Base-by-base conservation (phyloP, 2,888 invertebrate species). In the Priocnemis perturbator region DNA sequence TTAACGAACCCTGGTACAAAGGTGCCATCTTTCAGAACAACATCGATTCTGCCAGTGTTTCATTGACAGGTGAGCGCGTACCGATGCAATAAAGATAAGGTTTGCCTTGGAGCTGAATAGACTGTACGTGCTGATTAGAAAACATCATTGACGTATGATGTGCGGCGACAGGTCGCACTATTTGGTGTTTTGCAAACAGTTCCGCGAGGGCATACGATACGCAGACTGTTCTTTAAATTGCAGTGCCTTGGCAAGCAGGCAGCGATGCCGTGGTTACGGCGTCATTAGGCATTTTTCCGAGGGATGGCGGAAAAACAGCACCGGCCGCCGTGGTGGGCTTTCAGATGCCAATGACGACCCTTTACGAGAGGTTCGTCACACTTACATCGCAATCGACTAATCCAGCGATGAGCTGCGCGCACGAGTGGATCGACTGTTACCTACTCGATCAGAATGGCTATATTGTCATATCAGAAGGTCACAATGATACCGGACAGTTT, bases 391-490 rank as follows among this genome's bases (percentile, higher is more conserved):
- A 88, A 21, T 88, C 91, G 63, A 89, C 89, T 75, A 91, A 90
- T 67, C 86, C 90, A 66, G 91, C 64, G 17, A 69, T 88, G 50
- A 83, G 86, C 69, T 89, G 89, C 58, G 60, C 37, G n/a, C 64
- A 76, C 30, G 68, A 55, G 19, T 83, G 78, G 79, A 84, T 87
- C 56, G 93, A 94, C 74, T 98, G 98, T 86, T 98, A 95, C 87
- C 91, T 98, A n/a, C 91, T 98, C 52, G 98, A 98, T 87, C 95
- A 95, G 87, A 96, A 97, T 82, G 98, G 97, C 0, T 98, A 97
- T 87, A 91, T 97, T 7, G 92, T 98, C 0, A 90, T 96, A 11
- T 93, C 96, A 0, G 92, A 93, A 79, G 91, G 93, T 20, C 89
- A 91, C 45, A 90, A 92, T 48, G 91, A 95, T 60, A 94, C 94